Evolutionary conservation across 2,888 invertebrate genomes (phyloP), one percentile per base, ranked within the genome.

Genomic region (Pollenia griseotomentosa): DNA sequence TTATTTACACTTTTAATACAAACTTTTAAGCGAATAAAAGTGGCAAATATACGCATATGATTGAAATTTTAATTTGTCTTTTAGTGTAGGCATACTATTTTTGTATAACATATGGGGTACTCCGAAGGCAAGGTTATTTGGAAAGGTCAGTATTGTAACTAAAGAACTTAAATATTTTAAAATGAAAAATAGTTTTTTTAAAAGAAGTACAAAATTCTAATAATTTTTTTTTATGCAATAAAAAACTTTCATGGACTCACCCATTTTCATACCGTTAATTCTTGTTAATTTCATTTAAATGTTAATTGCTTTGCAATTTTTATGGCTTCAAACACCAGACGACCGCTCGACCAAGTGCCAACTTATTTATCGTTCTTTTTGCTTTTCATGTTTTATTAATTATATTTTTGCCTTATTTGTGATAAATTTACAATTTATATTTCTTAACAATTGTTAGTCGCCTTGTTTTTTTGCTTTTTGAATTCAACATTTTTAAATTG

Each of bases 261-360:
- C 83, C 75, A 83, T 86, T 83, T 48, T 19, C 57, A 8, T 46
- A 57, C 68, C 70, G 78, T 63, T 74, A 83, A 51, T 83, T 79
- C 79, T 79, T 70, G 63, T 66, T 74, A 82, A 68, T 79, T 79
- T 70, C 46, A 63, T 83, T 83, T 83, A 70, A 68, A 83, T 86
- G 74, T 79, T 86, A 86, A 86, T 86, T 83, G 70, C 75, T 86
- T 74, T 63, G 86, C 82, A 65, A 86, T 86, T 83, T 77, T 40
- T 83, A 70, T 70, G 61, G 61, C 61, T 68, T 53, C 70, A 53
- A 68, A 75, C 12, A 70, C 53, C 46, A 80, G 71, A 71, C 80
- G 33, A 19, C 75, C 65, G 65, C 33, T 48, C 66, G 51, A 61
- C 68, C 46, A 65, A 66, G n/a, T 77, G 55, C 53, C 51, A 59